Conservation (phyloP, 2,113 vertebrate genomes). For the Toxotes chatareus region DNA sequence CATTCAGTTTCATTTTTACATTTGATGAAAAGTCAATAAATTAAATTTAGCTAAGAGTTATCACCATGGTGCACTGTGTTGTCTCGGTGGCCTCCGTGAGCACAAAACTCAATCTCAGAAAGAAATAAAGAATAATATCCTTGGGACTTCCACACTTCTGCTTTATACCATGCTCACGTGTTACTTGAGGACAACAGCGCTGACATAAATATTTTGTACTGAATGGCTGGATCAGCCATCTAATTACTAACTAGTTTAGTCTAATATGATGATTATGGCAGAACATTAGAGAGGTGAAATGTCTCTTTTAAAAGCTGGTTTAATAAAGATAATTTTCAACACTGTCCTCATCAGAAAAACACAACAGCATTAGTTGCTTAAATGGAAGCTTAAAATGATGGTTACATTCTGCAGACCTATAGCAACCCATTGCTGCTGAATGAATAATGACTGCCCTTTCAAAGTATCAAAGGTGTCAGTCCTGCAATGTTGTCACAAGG, state of each 20-base stretch:
- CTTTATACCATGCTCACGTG: background rate
- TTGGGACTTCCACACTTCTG: background rate
- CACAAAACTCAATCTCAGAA: background rate
- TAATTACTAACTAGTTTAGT: background rate
- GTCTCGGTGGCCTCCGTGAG: background rate
- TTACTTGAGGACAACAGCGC: background rate
- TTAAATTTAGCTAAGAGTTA: background rate
- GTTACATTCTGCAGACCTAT: background rate
- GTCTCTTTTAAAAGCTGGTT: conserved; percentile 3
- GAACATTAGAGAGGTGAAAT: conserved; percentile 7
- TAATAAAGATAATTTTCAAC: conserved; percentile 2
- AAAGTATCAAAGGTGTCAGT: background rate
- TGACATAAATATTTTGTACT: conserved; percentile 13
- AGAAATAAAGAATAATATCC: background rate
- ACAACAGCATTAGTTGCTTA: background rate
- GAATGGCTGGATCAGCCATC: conserved; percentile 8
- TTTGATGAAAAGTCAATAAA: conserved; percentile 27
- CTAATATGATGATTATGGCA: conserved; percentile 9
- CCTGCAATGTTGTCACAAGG: background rate
- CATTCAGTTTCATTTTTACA: background rate
- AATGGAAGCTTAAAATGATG: background rate
- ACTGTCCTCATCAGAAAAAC: background rate
- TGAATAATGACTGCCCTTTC: background rate
- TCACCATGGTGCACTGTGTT: background rate
- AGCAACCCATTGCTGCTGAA: too few relatives aligned